Conservation (phyloP, 2,888 invertebrate species). For the Fragum sueziense region DNA sequence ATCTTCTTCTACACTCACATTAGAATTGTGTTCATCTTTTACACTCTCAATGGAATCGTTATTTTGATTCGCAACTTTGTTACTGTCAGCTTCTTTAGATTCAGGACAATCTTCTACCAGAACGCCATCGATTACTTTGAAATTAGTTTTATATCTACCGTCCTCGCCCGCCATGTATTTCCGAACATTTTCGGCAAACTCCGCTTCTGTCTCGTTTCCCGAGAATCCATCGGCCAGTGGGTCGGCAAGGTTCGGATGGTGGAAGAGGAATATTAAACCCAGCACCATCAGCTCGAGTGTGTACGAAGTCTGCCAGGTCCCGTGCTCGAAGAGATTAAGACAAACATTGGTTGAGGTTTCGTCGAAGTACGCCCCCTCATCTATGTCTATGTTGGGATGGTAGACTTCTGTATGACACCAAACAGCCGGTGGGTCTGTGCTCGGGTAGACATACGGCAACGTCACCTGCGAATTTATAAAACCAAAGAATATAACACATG, state of each 20-base stretch:
- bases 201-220: constrained; percentile 4
- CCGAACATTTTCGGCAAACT: constrained; percentile 32
- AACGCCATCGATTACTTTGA: constrained; percentile 24
- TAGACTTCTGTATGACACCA: constrained; percentile 48
- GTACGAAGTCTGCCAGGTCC: constrained; percentile 26
- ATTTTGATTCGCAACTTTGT: background rate
- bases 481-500: too few relatives aligned
- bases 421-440: constrained; percentile 21
- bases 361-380: background rate
- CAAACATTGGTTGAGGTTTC: constrained; percentile 40
- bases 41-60: background rate
- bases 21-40: too few relatives aligned
- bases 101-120: background rate
- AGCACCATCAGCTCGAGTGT: constrained; percentile 38
- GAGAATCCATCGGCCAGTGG: constrained; percentile 31
- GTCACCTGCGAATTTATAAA: background rate
- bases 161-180: constrained; percentile 48
- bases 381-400: constrained; percentile 54
- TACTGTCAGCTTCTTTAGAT: background rate
- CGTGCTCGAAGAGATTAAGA: constrained; percentile 44
- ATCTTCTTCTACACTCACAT: too few relatives aligned
- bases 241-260: constrained; percentile 42
- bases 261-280: constrained; percentile 40
- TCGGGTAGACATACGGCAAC: constrained; percentile 10
- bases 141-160: constrained; percentile 16